phyloP scores from a whole-genome alignment of 2,797 vertebrate genomes.

The Fringilla coelebs region DNA sequence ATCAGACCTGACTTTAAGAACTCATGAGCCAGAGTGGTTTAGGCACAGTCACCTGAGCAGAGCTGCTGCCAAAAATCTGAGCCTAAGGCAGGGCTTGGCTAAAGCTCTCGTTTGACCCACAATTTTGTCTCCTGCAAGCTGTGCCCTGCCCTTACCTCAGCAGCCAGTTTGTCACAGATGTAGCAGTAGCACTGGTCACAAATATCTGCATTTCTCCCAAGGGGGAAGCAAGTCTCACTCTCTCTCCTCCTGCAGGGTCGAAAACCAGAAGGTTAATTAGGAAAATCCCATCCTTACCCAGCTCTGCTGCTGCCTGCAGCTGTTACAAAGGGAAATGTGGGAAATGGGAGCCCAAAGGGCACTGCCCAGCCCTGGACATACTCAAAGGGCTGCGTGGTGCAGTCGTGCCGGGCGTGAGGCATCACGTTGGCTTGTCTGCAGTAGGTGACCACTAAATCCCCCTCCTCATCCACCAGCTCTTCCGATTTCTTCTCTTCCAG shows the following conservation, averaged over 20 bases:
- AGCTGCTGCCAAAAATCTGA: neutral
- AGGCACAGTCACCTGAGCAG: neutral
- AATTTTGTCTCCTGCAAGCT: neutral
- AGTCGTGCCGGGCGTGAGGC: conserved; percentile 87
- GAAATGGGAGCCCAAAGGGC: rapidly evolving
- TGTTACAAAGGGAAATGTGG: rapidly evolving
- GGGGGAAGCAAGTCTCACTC: conserved; percentile 44
- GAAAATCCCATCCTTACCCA: neutral
- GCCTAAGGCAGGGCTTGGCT: neutral
- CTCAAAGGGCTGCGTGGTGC: conserved; percentile 76
- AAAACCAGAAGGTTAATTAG: neutral
- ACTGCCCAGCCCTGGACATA: neutral
- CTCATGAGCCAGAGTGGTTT: neutral
- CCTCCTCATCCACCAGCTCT: conserved; percentile 63
- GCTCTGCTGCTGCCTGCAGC: neutral
- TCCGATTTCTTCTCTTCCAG: neutral
- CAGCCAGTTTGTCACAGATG: conserved; percentile 82
- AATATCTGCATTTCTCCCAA: conserved; percentile 67
- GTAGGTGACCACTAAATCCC: conserved; percentile 80
- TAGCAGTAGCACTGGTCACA: conserved; percentile 89
- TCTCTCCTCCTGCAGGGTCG: conserved; percentile 71
- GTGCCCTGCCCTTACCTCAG: conserved; percentile 65
- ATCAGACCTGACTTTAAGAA: neutral
- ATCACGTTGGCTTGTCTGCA: conserved; percentile 78
- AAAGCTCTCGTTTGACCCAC: rapidly evolving